Base-by-base conservation (phyloP, 2,888 invertebrate species). In the Theodoxus fluviatilis region DNA sequence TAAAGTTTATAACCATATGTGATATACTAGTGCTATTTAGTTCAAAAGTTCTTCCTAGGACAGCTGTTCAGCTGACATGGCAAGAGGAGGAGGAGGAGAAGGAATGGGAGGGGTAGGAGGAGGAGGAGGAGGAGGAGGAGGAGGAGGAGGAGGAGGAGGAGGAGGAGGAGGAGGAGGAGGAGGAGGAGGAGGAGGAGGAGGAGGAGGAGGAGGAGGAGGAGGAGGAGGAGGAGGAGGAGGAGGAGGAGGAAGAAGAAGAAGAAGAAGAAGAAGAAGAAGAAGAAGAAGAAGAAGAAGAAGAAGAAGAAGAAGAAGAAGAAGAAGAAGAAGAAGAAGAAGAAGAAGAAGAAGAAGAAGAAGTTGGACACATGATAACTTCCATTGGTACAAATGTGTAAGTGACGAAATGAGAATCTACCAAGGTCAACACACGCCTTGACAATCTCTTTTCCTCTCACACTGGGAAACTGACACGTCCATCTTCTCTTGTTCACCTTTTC, bases 141-240 rank as follows among this genome's bases (percentile, higher is more conserved):
- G 22, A 12, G 38, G 65, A 64, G 43, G 38, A 18, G 38, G 40
- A 40, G 38, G 38, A 47, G 18, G 22, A 49, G 31, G 25, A 3
- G 43, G 61, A 22, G 55, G 38, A 40, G 18, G 47, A 33, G 55
- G n/a, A 40, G 66, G 55, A 63, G 69, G 37, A 55, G 37, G 71
- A 55, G 69, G 25, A 57, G 31, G 71, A 59, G 65, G 31, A 28
- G 52, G 55, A 55, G 64, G 63, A 40, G 37, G 65, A 68, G 66
- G 38, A 61, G 55, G 71, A 70, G 68, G 55, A 43, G 61, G 71
- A 40, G 59, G 61, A 43, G 25, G 68, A 57, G 71, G 37, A 57
- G 59, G 68, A 35, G 59, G 59, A n/a, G 49, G 64, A 64, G 69
- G 33, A 52, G 35, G 69, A 59, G 22, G 33, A 65, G 28, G 25